Percentiles rank a stretch among this genome's conserved stretches.
phyloP scores from a whole-genome alignment of 2,113 vertebrate genomes.

The Okapia johnstoni region DNA sequence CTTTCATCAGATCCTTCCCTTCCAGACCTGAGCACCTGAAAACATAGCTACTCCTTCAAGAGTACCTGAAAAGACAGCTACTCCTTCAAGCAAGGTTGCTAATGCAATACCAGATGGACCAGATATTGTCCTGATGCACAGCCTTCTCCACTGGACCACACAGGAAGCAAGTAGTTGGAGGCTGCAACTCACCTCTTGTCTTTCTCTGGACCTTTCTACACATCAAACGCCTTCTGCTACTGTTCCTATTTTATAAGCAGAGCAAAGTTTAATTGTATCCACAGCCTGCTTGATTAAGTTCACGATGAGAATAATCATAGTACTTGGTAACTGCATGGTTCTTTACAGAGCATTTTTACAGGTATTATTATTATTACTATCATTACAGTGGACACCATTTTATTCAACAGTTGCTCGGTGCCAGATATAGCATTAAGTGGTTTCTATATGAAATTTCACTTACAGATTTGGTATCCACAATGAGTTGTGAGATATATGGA shows the following conservation, averaged over 20 bases:
- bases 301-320: neutral
- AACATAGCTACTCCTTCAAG: neutral
- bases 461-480: neutral
- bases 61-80: neutral
- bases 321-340: neutral
- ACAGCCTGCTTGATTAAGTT: neutral
- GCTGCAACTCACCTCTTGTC: neutral
- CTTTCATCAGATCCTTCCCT: neutral
- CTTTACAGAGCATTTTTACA: neutral
- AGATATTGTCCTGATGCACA: neutral
- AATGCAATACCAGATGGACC: rapidly evolving
- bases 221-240: neutral
- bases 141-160: neutral
- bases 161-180: neutral
- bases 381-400: neutral
- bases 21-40: neutral
- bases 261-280: neutral
- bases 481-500: neutral
- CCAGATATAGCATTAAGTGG: neutral
- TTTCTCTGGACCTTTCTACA: neutral
- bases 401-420: neutral
- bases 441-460: neutral
- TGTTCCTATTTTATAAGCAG: neutral
- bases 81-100: neutral
- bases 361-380: neutral